Percentiles rank a stretch among this genome's conserved stretches.
Evolutionary conservation across 1,140 invertebrate genomes (phyloP).

Genomic region (Drosophila malerkotliana): DNA sequence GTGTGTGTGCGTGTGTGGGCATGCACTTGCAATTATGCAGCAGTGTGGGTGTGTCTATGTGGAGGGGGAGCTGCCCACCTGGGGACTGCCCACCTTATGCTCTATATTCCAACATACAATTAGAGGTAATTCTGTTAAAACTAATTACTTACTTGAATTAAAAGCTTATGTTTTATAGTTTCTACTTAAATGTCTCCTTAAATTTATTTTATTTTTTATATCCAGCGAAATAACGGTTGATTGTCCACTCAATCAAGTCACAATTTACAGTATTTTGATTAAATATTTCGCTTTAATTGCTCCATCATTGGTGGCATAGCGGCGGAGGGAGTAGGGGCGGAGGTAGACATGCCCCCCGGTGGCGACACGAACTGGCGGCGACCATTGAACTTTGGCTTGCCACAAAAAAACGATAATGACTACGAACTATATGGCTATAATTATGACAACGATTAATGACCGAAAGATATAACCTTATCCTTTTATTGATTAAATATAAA

Average conservation of each 20-base stretch:
- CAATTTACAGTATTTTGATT: constrained; percentile 37
- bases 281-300: constrained; percentile 64
- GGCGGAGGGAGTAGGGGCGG: not conserved
- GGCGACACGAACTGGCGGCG: constrained; percentile 16
- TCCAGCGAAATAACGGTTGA: constrained; percentile 1
- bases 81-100: no score
- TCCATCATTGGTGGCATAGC: constrained; percentile 28
- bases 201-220: no score
- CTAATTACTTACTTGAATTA: no score
- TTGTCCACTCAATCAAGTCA: constrained; percentile 23
- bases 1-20: constrained; percentile 1
- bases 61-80: not conserved
- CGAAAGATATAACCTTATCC: constrained; percentile 10
- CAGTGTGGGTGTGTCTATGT: not conserved
- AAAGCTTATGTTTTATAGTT: no score
- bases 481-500: not conserved
- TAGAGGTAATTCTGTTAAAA: no score
- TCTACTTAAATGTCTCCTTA: no score
- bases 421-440: constrained; percentile 6
- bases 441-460: constrained; percentile 21
- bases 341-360: constrained; percentile 3
- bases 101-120: no score
- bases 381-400: constrained; percentile 30
- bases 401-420: constrained; percentile 2
- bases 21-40: no score